phyloP scores from a whole-genome alignment of 1,140 invertebrate species.

The Conus betulinus region DNA sequence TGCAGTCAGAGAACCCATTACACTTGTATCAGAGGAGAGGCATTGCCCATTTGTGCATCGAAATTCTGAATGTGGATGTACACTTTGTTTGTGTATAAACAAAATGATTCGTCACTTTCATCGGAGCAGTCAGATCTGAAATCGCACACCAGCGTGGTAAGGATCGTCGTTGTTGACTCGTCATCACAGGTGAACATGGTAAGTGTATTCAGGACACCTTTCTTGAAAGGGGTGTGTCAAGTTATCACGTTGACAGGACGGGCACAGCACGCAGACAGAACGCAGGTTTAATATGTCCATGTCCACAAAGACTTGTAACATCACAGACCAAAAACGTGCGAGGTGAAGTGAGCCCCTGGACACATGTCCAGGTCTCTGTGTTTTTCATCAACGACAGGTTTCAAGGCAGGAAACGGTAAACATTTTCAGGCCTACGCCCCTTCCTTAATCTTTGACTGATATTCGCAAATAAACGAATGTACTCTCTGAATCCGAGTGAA shows the following conservation, averaged over 20 bases:
- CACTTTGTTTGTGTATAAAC: background rate
- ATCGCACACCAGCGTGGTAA: conserved; percentile 4
- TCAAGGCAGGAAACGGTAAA: background rate
- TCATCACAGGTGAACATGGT: background rate
- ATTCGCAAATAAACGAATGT: background rate
- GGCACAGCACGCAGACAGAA: background rate
- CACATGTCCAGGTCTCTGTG: background rate
- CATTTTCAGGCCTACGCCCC: background rate
- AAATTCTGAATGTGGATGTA: background rate
- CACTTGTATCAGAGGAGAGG: background rate
- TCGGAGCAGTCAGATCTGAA: background rate
- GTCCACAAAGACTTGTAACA: background rate
- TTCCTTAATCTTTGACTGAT: background rate
- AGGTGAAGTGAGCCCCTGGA: background rate
- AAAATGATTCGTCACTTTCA: conserved; percentile 12
- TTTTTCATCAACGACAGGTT: background rate
- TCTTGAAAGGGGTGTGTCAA: too few relatives aligned
- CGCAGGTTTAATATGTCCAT: too few relatives aligned
- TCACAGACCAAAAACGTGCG: conserved; percentile 16
- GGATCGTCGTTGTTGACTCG: background rate
- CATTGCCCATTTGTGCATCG: conserved; percentile 6
- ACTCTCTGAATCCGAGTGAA: background rate
- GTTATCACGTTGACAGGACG: too few relatives aligned
- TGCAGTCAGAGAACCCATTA: background rate
- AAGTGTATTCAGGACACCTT: background rate